A percentile compares a stretch with the other conserved stretches of the same genome.
Evolutionary conservation across 2,113 vertebrate species (phyloP).

Genomic region (Argyrosomus japonicus): DNA sequence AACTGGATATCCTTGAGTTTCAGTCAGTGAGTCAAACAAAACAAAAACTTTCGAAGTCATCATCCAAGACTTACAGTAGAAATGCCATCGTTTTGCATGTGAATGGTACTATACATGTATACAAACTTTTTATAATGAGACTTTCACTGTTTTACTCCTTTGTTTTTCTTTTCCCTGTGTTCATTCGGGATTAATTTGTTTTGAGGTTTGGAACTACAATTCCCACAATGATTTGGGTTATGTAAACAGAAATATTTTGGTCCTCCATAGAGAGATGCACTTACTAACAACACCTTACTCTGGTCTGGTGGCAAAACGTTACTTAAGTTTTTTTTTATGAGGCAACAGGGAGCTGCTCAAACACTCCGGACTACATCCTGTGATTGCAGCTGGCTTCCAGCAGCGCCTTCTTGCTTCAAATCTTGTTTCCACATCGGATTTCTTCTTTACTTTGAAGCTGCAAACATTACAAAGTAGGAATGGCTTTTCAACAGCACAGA

Average conservation of each 20-base stretch:
- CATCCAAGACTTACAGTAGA: not conserved
- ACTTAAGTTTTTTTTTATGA: not conserved
- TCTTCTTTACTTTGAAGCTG: not conserved
- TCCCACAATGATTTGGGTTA: not conserved
- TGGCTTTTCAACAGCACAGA: not conserved
- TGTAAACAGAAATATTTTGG: not conserved
- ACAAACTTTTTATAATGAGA: not conserved
- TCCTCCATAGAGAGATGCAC: not conserved
- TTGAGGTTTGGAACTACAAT: not conserved
- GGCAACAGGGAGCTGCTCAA: not conserved
- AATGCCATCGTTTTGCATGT: not conserved
- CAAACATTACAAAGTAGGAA: not conserved
- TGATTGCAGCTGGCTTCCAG: not conserved
- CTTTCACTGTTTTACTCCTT: not conserved
- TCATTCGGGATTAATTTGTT: not conserved
- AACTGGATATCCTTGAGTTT: not conserved
- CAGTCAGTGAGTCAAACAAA: not conserved
- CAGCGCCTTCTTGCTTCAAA: not conserved
- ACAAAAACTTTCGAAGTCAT: not conserved
- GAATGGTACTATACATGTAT: not conserved
- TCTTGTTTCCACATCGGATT: not conserved
- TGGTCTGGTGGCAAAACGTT: not conserved
- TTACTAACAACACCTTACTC: not conserved
- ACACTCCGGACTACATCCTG: not conserved
- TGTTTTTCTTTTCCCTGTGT: not conserved